These are phyloP conservation scores for Papilio glaucus DNA, from an alignment of 1,140 invertebrate genomes.

Conservation along the genomic window DNA sequence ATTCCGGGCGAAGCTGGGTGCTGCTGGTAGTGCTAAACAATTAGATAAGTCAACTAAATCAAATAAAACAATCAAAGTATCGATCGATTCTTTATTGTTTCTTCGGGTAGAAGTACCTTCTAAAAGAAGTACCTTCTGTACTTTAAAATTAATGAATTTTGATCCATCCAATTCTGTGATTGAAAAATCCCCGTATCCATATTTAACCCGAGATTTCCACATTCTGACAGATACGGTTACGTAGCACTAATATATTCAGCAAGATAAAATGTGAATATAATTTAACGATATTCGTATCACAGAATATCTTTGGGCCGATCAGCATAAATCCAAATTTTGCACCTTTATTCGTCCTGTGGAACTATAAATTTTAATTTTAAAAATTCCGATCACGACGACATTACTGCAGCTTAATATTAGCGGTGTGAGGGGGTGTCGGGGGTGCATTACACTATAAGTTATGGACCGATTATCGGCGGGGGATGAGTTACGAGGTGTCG, in stretches of 20 bases:
- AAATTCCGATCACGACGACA: slow-evolving; percentile 54
- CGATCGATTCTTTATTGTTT: too few species aligned
- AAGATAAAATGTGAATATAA: slow-evolving; percentile 18
- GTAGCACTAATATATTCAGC: slow-evolving; percentile 3
- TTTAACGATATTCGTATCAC: not conserved
- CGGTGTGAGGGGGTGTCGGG: slow-evolving; percentile 41
- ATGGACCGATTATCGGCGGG: slow-evolving; percentile 55
- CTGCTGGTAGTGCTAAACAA: too few species aligned
- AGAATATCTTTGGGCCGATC: slow-evolving; percentile 3
- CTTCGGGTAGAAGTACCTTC: too few species aligned
- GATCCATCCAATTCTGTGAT: not conserved
- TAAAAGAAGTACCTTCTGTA: not conserved
- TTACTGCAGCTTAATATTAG: slow-evolving; percentile 62
- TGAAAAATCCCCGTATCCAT: not conserved
- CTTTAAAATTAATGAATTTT: not conserved
- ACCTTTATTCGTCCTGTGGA: slow-evolving; percentile 43
- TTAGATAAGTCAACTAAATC: too few species aligned
- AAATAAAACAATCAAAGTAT: too few species aligned
- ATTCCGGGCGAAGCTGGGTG: too few species aligned
- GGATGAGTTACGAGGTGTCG: slow-evolving; percentile 48
- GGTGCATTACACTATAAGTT: slow-evolving; percentile 52
- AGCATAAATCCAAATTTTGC: slow-evolving; percentile 23
- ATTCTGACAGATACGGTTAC: slow-evolving; percentile 7
- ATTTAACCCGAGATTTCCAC: not conserved
- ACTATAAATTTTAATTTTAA: slow-evolving; percentile 69